phyloP scores from a whole-genome alignment of 2,113 vertebrate genomes.

The Catharus fuscescens region DNA sequence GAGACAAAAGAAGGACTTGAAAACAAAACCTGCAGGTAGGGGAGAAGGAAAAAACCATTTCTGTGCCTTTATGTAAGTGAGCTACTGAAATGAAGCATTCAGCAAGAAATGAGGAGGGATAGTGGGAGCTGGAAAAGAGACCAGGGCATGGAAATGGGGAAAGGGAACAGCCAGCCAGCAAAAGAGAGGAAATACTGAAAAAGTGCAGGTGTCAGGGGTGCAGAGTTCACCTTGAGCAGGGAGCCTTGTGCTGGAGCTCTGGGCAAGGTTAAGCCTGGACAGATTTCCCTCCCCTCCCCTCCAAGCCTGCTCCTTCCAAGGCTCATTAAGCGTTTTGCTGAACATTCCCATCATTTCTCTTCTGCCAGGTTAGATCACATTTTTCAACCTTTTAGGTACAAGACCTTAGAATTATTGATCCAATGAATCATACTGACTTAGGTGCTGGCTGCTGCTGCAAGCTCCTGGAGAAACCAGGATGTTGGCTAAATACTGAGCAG shows the following conservation, averaged over 20 bases:
- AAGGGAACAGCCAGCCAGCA: neutral
- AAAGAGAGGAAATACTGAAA: neutral
- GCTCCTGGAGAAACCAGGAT: neutral
- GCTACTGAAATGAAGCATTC: neutral
- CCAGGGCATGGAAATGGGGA: neutral
- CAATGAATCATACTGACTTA: slow-evolving; percentile 67
- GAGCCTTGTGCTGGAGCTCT: neutral
- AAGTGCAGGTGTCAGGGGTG: neutral
- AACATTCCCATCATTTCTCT: slow-evolving; percentile 67
- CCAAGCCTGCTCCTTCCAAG: slow-evolving; percentile 21
- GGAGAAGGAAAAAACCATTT: neutral
- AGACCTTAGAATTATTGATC: slow-evolving; percentile 69
- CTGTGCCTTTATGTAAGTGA: neutral
- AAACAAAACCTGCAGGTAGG: neutral
- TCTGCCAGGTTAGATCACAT: slow-evolving; percentile 50
- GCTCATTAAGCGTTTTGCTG: slow-evolving; percentile 66
- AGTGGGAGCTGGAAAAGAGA: neutral
- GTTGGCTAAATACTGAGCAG: neutral
- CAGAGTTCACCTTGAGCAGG: neutral
- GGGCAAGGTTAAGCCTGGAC: slow-evolving; percentile 1
- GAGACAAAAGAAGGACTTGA: neutral
- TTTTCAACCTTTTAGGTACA: slow-evolving; percentile 67
- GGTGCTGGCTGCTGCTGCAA: slow-evolving; percentile 28
- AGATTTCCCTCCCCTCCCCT: neutral
- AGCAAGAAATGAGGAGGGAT: neutral